Evolutionary conservation across 2,797 vertebrate genomes (phyloP).

Genomic region (Microctenopoma lineatum): DNA sequence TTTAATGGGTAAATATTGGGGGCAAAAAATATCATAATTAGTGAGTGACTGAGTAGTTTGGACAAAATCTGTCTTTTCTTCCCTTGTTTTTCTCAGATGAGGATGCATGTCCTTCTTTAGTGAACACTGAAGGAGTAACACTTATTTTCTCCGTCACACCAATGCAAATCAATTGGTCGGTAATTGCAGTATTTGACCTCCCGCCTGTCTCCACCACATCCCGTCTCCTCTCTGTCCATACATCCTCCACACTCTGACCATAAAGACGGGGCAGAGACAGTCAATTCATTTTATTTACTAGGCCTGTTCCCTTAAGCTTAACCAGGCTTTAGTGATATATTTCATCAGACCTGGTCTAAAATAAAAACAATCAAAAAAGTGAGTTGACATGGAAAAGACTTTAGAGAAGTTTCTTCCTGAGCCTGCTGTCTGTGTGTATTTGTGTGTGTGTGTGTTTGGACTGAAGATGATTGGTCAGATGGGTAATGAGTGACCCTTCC

Average conservation of each 20-base stretch:
- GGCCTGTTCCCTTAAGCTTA: constrained; percentile 49
- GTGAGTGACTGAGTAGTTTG: constrained; percentile 47
- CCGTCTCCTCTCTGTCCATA: constrained; percentile 61
- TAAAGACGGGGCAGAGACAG: constrained; percentile 60
- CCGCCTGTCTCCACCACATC: constrained; percentile 66
- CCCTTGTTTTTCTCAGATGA: constrained; percentile 46
- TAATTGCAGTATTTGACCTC: constrained; percentile 84
- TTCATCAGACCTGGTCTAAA: constrained; percentile 26
- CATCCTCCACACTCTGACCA: constrained; percentile 49
- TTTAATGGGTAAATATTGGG: constrained; percentile 44
- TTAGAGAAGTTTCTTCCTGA: constrained; percentile 43
- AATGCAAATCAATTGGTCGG: constrained; percentile 84
- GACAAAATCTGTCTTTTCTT: constrained; percentile 39
- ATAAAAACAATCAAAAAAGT: constrained; percentile 26
- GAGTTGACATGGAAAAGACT: constrained; percentile 39
- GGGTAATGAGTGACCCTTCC: constrained; percentile 79
- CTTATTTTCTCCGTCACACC: constrained; percentile 79
- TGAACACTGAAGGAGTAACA: constrained; percentile 82
- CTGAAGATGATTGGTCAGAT: constrained; percentile 71
- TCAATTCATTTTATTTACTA: constrained; percentile 60
- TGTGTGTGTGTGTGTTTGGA: constrained; percentile 32
- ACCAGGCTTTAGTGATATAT: constrained; percentile 43
- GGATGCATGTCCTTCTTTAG: constrained; percentile 71
- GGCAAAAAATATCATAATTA: constrained; percentile 52
- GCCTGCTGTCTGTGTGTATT: constrained; percentile 47